Base-by-base conservation (phyloP, 2,113 vertebrate species). In the Columba janthina region DNA sequence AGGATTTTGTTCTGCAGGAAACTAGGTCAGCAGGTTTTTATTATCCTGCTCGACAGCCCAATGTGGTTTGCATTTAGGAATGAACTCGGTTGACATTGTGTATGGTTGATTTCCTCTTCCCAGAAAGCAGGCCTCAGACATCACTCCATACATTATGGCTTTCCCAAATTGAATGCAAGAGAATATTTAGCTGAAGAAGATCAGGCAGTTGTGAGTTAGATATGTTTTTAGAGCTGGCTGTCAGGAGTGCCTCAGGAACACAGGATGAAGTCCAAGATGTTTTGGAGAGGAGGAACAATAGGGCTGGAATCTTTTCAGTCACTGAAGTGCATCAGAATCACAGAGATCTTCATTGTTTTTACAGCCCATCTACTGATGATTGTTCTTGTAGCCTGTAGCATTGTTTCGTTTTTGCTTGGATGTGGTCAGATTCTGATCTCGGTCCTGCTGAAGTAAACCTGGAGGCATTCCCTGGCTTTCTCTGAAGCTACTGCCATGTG, bases 21-120 rank as follows among this genome's bases (percentile, higher is more conserved):
- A 97, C 94, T 96, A 96, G 96, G 97, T 97, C 95, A 97, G 91
- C 85, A 91, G 88, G 94, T 92, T 96, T 96, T 96, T 96, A 95
- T 93, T 97, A 96, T 94, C 6, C 12, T 91, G 73, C 89, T 94
- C 40, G 1, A 96, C 95, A 96, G 81, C 75, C 86, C 77, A 91
- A 62, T 74, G 72, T 96, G 93, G 95, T 96, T 97, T 96, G 93
- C 92, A 90, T 96, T 96, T 94, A 92, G 91, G 89, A 96, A 60
- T 95, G 90, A 93, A 90, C 93, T 89, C 6, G 7, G 53, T 76
- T 96, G 94, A 95, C 84, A 70, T 66, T 10, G 40, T 46, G 64
- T 74, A 83, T 78, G 94, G 81, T 77, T 6, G n/a, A 70, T 89
- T 96, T 95, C 95, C 89, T 94, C 75, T 96, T 90, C 92, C 96